Evolutionary conservation across 2,888 invertebrate genomes (phyloP), one percentile per base, ranked within the genome.

Genomic region (Sacculina carcini): DNA sequence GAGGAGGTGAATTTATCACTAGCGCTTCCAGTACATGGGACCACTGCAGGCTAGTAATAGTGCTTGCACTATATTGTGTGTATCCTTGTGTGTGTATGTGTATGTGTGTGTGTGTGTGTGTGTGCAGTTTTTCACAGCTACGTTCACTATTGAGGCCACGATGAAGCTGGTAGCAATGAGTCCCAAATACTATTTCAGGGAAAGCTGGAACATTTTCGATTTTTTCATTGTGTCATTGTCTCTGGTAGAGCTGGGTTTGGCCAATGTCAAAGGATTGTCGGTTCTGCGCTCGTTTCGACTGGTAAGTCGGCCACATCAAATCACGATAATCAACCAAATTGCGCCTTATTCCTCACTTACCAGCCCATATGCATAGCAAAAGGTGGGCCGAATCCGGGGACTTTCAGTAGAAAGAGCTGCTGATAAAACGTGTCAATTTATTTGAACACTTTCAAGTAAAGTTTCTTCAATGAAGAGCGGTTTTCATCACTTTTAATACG

Each of bases 201-300:
- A 90, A 67, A 87, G 89, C 59, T 96, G 94, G 94, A 96, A 96
- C 69, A 85, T 89, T 64, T 96, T 96, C 69, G 94, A 96, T 74
- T 89, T 92, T 69, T 83, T 92, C 63, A 94, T 96, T 67, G 96
- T 96, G 63, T 79, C 86, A 58, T 75, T 96, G 63, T 94, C 94
- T 60, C 72, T 94, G 59, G 71, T 94, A 63, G 96, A 96, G 70
- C 74, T 94, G 65, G 81, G 85, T 61, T 72, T 94, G 61, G 85
- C 85, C 69, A 85, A 84, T 60, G 85, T 92, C 62, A 85, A 87
- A 71, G 94, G 94, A 67, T 75, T 94, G 67, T 92, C 92, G 61
- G 90, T 94, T 56, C 79, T 96, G 63, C 77, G 94, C 69, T 89
- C 92, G 55, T 94, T 96, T 74, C 77, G 94, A 76, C 78, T 96